Percentiles rank a stretch among this genome's conserved stretches.
Conservation (phyloP, 2,888 invertebrate species). For the Lomographa bimaculata region DNA sequence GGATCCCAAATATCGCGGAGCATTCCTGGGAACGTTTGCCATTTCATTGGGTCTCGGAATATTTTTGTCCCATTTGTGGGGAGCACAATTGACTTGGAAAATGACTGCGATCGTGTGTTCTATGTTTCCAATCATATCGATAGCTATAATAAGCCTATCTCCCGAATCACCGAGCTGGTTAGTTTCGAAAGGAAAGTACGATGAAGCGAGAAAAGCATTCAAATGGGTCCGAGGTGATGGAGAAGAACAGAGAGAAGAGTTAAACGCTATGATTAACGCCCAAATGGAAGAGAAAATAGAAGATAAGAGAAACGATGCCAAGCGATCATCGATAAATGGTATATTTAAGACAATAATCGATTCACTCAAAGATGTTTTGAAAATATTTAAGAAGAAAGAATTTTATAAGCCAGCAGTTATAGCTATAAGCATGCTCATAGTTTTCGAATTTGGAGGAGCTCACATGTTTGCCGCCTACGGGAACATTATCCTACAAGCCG, state of each 20-base stretch:
- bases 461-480: constrained; percentile 77
- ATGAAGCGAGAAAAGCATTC: constrained; percentile 84
- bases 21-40: constrained; percentile 85
- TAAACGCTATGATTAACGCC: constrained; percentile 67
- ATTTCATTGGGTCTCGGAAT: constrained; percentile 86
- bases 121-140: constrained; percentile 71
- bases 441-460: constrained; percentile 75
- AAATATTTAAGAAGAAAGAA: constrained; percentile 73
- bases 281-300: constrained; percentile 59
- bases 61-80: constrained; percentile 85
- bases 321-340: constrained; percentile 44
- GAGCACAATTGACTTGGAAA: constrained; percentile 85
- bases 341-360: constrained; percentile 51
- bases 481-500: constrained; percentile 67
- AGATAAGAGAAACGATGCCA: constrained; percentile 44
- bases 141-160: constrained; percentile 71
- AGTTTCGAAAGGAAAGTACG: constrained; percentile 81
- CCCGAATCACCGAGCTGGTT: constrained; percentile 89
- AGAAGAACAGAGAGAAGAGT: constrained; percentile 65
- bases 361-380: constrained; percentile 55
- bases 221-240: constrained; percentile 84
- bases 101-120: constrained; percentile 81
- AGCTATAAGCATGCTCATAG: constrained; percentile 74
- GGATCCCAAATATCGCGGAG: constrained; percentile 85
- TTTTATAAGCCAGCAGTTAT: constrained; percentile 74